These are phyloP conservation scores for Rynchops niger DNA, from an alignment of 2,113 vertebrate species.

Conservation along the genomic window DNA sequence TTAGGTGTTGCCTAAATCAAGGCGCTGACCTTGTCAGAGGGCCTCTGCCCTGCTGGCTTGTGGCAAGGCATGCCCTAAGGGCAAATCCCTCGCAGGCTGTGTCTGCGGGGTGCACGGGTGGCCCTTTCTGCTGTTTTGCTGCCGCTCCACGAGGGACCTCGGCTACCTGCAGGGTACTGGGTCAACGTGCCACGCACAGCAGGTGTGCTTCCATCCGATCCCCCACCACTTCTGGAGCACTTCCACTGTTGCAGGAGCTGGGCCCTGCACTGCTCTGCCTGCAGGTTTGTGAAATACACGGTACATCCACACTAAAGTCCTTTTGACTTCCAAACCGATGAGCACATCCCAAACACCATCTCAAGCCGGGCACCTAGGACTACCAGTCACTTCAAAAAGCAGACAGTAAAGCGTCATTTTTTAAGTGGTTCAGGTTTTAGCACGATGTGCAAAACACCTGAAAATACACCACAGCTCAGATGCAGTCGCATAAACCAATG, in stretches of 20 bases:
- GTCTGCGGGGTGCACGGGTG: not conserved
- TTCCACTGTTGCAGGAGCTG: not conserved
- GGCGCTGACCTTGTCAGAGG: not conserved
- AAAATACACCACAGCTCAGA: not conserved
- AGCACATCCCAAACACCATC: not conserved
- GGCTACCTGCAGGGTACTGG: not conserved
- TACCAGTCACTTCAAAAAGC: not conserved
- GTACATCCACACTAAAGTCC: not conserved
- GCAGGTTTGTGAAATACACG: not conserved
- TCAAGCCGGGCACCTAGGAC: not conserved
- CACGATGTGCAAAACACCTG: no score
- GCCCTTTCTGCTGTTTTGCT: not conserved
- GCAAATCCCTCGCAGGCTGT: not conserved
- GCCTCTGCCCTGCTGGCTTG: not conserved
- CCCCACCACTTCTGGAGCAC: not conserved
- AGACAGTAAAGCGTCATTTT: not conserved
- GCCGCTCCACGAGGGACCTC: not conserved
- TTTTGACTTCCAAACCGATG: not conserved
- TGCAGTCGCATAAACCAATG: rapidly evolving
- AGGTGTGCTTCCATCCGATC: rapidly evolving
- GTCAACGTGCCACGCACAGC: rapidly evolving
- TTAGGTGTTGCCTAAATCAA: not conserved
- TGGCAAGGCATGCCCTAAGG: not conserved
- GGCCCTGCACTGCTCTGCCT: not conserved
- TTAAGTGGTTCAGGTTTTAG: not conserved